Conservation (phyloP, 2,888 invertebrate genomes). For the Agrotis exclamationis region DNA sequence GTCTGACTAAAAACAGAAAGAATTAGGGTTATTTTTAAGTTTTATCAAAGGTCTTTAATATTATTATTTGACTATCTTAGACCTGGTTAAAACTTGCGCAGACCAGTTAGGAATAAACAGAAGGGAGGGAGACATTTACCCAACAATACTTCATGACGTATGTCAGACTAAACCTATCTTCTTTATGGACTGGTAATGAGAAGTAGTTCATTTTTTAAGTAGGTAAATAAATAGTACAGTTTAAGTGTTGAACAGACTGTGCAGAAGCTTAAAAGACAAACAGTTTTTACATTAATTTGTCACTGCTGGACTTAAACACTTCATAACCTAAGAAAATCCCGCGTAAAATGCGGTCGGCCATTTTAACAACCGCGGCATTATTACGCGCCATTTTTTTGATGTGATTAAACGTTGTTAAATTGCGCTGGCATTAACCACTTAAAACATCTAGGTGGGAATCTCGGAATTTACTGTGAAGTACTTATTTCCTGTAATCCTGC, state of each 20-base stretch:
- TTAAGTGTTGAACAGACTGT: background rate
- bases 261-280: background rate
- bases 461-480: slow-evolving; percentile 52
- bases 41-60: background rate
- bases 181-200: background rate
- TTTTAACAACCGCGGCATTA: slow-evolving; percentile 33
- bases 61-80: no score
- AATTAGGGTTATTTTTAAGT: background rate
- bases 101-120: no score
- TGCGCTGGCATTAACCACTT: slow-evolving; percentile 53
- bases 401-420: slow-evolving; percentile 50
- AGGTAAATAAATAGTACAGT: no score
- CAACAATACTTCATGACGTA: no score
- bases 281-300: background rate
- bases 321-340: slow-evolving; percentile 22
- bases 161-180: no score
- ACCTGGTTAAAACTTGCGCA: no score
- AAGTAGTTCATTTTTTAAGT: no score
- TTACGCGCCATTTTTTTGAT: slow-evolving; percentile 36
- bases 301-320: slow-evolving; percentile 35
- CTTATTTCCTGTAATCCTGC: slow-evolving; percentile 55
- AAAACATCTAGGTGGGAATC: slow-evolving; percentile 56
- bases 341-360: slow-evolving; percentile 31
- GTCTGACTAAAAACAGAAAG: background rate
- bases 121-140: no score